phyloP scores from a whole-genome alignment of 1,140 invertebrate genomes.

The Caenorhabditis inopinata region DNA sequence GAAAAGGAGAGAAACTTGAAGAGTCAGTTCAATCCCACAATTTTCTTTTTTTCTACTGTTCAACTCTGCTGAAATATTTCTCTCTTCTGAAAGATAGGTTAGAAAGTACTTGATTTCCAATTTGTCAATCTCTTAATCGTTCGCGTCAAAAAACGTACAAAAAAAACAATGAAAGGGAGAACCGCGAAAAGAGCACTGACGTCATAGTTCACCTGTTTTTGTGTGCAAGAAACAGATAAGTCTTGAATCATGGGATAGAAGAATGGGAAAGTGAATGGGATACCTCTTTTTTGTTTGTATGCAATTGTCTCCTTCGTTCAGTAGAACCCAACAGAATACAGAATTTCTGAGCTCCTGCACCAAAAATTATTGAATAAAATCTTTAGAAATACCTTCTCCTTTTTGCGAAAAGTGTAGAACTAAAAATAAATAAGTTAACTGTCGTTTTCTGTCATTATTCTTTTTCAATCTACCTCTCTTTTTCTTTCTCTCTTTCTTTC shows the following conservation, averaged over 20 bases:
- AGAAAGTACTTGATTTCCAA: background rate
- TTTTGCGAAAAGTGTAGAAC: no score
- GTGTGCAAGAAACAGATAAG: background rate
- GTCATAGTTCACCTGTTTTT: constrained; percentile 29
- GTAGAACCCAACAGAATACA: no score
- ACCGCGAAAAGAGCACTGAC: background rate
- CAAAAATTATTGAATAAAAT: no score
- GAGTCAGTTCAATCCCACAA: constrained; percentile 2
- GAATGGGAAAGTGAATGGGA: constrained; percentile 9
- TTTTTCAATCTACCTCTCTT: no score
- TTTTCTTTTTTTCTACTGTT: background rate
- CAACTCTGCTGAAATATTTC: background rate
- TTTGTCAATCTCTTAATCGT: background rate
- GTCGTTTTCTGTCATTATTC: no score
- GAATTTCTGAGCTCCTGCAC: no score
- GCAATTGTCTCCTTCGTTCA: background rate
- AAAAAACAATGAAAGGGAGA: background rate
- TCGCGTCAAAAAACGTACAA: no score
- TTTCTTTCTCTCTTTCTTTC: no score
- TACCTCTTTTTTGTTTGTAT: background rate
- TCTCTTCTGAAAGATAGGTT: background rate
- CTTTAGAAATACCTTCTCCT: no score
- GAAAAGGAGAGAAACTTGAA: background rate
- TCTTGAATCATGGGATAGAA: constrained; percentile 10
- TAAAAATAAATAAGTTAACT: no score